These are phyloP conservation scores for Selenia dentaria DNA, from an alignment of 2,888 invertebrate species.

Conservation along the genomic window DNA sequence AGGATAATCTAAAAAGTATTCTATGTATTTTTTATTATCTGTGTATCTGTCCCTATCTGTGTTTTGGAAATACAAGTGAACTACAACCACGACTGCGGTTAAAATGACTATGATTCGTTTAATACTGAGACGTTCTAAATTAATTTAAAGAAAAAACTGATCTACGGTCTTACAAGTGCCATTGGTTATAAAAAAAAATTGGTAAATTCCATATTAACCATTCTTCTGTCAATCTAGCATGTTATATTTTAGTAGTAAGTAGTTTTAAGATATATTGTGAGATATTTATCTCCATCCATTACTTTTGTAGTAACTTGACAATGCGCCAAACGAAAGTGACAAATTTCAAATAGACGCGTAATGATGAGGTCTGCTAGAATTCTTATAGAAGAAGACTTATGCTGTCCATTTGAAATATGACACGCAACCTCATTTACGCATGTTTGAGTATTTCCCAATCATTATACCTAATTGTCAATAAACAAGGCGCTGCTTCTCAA, in stretches of 20 bases:
- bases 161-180: slow-evolving; percentile 14
- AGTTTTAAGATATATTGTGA: neutral
- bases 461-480: too few relatives aligned
- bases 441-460: too few relatives aligned
- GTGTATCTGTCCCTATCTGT: too few relatives aligned
- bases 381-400: neutral
- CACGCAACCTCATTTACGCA: slow-evolving; percentile 11
- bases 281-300: too few relatives aligned
- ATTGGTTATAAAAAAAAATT: slow-evolving; percentile 9
- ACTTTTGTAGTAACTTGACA: slow-evolving; percentile 53
- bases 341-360: slow-evolving; percentile 39
- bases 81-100: too few relatives aligned
- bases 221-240: slow-evolving; percentile 9
- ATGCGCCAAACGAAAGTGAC: slow-evolving; percentile 61
- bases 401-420: slow-evolving; percentile 36
- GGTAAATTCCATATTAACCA: neutral
- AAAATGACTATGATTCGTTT: too few relatives aligned
- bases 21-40: slow-evolving; percentile 7
- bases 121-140: too few relatives aligned
- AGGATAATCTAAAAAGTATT: too few relatives aligned
- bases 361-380: neutral
- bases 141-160: slow-evolving; percentile 2
- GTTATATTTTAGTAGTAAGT: slow-evolving; percentile 8
- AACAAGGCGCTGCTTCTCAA: too few relatives aligned
- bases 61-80: too few relatives aligned